Percentiles rank a stretch among this genome's conserved stretches.
Conservation (phyloP, 2,888 invertebrate genomes). For the Ophonus ardosiacus region DNA sequence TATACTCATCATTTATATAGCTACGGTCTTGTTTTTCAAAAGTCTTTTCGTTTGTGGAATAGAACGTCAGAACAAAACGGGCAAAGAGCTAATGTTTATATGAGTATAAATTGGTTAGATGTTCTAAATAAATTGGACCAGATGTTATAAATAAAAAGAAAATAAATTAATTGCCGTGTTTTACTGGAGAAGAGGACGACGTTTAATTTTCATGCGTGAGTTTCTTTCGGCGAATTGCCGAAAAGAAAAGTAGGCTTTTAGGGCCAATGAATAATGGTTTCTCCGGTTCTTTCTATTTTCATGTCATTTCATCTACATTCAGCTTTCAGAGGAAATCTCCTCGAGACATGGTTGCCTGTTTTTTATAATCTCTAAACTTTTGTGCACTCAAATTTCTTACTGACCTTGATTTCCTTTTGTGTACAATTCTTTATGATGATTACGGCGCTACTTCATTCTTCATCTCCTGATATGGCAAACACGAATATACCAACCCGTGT, state of each 20-base stretch:
- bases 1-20: too few species aligned
- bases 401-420: slow-evolving; percentile 51
- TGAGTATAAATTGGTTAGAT: slow-evolving; percentile 39
- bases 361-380: slow-evolving; percentile 52
- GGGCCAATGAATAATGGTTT: slow-evolving; percentile 58
- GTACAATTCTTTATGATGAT: slow-evolving; percentile 45
- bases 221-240: slow-evolving; percentile 52
- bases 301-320: slow-evolving; percentile 59
- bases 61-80: background rate
- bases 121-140: slow-evolving; percentile 39
- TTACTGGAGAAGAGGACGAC: slow-evolving; percentile 41
- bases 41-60: slow-evolving; percentile 19
- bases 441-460: slow-evolving; percentile 25
- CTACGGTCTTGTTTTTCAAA: background rate
- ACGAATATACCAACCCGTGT: background rate
- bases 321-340: slow-evolving; percentile 48
- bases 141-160: slow-evolving; percentile 48
- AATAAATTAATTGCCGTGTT: slow-evolving; percentile 53
- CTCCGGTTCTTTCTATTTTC: slow-evolving; percentile 61
- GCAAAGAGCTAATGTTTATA: background rate
- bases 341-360: slow-evolving; percentile 44
- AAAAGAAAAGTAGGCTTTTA: slow-evolving; percentile 58
- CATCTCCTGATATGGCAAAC: background rate
- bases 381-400: slow-evolving; percentile 43
- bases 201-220: slow-evolving; percentile 58